Evolutionary conservation across 1,140 invertebrate genomes (phyloP), one percentile per base, ranked within the genome.

Genomic region (Archivesica marissinica): DNA sequence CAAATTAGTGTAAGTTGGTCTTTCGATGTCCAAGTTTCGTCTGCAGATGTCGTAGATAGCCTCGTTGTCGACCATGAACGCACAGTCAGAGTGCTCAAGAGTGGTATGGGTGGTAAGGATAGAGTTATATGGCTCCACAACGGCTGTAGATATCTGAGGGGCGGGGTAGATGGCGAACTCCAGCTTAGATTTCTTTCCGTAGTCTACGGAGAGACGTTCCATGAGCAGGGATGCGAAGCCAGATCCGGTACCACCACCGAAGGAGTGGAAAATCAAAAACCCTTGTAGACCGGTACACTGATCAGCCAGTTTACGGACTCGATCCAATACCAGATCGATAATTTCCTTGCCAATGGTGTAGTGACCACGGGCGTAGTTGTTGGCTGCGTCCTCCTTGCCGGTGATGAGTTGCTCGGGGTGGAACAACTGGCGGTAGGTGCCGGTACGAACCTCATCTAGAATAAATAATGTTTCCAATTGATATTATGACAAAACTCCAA

Each of bases 141-240:
- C 64, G 15, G 64, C 64, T 9, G 64, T 68, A 4, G 64, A 15
- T 6, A 68, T 15, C 30, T 68, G 30, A 0, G 64, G 64, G 6
- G 64, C 35, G 96, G 97, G 93, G 64, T 90, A 91, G 35, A 91
- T 75, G 54, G 80, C 35, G 38, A 90, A 89, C 78, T 91, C 83
- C 30, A 91, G 61, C 64, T 90, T 91, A 23, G 89, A 86, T 52
- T 91, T 90, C 72, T 98, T 98, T 52, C 97, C 97, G 92, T 97
- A 98, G 88, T 98, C 97, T 0, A 97, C 96, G 28, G 96, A 97
- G 20, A 98, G 95, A 81, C 97, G 95, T 94, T 98, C 97, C 97
- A 98, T 98, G 44, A 98, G 95, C 54, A 98, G 94, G 0, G 97
- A 97, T 3, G 97, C 96, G 93, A 98, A 98, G 3, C 97, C 97